These are phyloP conservation scores for Myrmecobius fasciatus DNA, from an alignment of 2,113 vertebrate genomes.

Conservation along the genomic window DNA sequence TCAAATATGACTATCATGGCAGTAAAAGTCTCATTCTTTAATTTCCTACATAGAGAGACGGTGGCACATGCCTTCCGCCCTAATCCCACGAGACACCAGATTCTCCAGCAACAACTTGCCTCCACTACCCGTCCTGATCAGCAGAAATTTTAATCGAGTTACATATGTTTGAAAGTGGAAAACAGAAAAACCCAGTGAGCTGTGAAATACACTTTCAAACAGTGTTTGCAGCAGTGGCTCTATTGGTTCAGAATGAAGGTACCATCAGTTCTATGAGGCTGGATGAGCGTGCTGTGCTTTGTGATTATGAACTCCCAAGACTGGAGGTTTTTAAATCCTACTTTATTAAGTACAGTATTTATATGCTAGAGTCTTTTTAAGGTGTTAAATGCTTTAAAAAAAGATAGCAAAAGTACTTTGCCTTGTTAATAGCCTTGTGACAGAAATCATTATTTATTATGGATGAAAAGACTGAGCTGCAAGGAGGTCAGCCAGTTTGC, in stretches of 20 bases:
- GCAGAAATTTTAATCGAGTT: constrained; percentile 72
- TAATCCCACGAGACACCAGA: constrained; percentile 64
- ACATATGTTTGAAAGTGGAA: constrained; percentile 67
- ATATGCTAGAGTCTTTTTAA: constrained; percentile 57
- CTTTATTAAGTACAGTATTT: constrained; percentile 53
- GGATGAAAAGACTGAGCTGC: constrained; percentile 16
- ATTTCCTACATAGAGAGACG: constrained; percentile 63
- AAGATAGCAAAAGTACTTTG: constrained; percentile 30
- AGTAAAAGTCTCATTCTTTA: constrained; percentile 59
- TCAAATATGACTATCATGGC: neutral
- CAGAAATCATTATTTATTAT: constrained; percentile 50
- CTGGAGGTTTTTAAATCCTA: constrained; percentile 49
- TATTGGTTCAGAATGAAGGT: constrained; percentile 61
- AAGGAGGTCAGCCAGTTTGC: constrained; percentile 20
- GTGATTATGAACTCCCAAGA: constrained; percentile 53
- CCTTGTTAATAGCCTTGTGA: constrained; percentile 33
- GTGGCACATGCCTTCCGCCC: constrained; percentile 63
- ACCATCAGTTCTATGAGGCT: constrained; percentile 65
- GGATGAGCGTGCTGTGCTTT: constrained; percentile 54
- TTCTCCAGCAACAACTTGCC: constrained; percentile 61
- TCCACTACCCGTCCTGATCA: constrained; percentile 51
- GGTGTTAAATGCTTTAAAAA: constrained; percentile 42
- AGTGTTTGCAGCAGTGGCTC: constrained; percentile 21
- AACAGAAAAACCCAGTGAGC: constrained; percentile 70
- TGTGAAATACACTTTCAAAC: constrained; percentile 63